Percentiles rank a stretch among this genome's conserved stretches.
Evolutionary conservation across 2,888 invertebrate genomes (phyloP).

Genomic region (Parnassius smintheus): DNA sequence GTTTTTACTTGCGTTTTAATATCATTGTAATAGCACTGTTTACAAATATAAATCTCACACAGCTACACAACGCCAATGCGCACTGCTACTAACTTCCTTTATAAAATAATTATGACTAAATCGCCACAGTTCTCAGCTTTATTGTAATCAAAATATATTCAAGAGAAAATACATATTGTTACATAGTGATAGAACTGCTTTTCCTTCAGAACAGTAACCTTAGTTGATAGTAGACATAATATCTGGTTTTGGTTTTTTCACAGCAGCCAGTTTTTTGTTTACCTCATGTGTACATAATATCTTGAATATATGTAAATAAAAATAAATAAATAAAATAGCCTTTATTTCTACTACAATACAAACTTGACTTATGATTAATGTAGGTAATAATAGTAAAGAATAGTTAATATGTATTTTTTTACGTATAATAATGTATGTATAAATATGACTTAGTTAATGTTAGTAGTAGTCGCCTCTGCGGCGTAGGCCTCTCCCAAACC

Average conservation of each 20-base stretch:
- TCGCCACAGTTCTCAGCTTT: slow-evolving; percentile 37
- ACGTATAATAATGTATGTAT: too few species aligned
- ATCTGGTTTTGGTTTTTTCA: slow-evolving; percentile 43
- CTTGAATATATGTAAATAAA: slow-evolving; percentile 19
- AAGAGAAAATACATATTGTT: slow-evolving; percentile 10
- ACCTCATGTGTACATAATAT: slow-evolving; percentile 26
- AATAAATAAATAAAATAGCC: too few species aligned
- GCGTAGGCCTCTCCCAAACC: too few species aligned
- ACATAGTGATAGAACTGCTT: background rate
- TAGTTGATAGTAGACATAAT: slow-evolving; percentile 13
- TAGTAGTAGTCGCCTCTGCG: too few species aligned
- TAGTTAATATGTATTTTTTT: too few species aligned
- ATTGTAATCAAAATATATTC: background rate
- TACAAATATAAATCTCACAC: background rate
- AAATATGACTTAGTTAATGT: too few species aligned
- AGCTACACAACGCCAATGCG: slow-evolving; percentile 4
- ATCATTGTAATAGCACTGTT: slow-evolving; percentile 12
- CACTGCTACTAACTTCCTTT: slow-evolving; percentile 21
- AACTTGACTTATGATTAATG: too few species aligned
- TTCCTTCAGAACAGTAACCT: slow-evolving; percentile 3
- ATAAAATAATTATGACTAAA: slow-evolving; percentile 38
- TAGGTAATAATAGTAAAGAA: too few species aligned
- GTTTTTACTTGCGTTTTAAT: slow-evolving; percentile 21
- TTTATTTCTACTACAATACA: too few species aligned
- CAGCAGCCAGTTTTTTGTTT: slow-evolving; percentile 40